Evolutionary conservation across 2,888 invertebrate species (phyloP).

Genomic region (Leucophora obtusa): DNA sequence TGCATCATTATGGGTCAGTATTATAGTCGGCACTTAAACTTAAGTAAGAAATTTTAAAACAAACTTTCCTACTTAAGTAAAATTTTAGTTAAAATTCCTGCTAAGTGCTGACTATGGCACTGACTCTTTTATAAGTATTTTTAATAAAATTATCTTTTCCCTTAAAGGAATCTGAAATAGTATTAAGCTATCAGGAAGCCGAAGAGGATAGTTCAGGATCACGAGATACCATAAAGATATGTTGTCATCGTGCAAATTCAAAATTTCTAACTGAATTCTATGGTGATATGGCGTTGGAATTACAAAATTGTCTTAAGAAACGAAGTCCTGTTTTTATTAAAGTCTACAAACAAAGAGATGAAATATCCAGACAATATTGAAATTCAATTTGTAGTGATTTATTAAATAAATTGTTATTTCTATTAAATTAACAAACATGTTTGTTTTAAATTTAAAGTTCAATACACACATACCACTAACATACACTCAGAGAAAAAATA

Average conservation of each 20-base stretch:
- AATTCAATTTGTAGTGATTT: constrained; percentile 28
- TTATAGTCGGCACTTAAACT: too few relatives aligned
- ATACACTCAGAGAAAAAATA: too few relatives aligned
- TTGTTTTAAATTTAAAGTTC: constrained; percentile 1
- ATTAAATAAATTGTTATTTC: constrained; percentile 45
- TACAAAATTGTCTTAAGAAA: constrained; percentile 66
- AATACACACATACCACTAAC: background rate
- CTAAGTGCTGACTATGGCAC: too few relatives aligned
- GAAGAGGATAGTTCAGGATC: constrained; percentile 16
- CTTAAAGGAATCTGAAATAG: constrained; percentile 64
- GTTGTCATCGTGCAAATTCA: constrained; percentile 66
- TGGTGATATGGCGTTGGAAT: constrained; percentile 64
- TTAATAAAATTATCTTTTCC: too few relatives aligned
- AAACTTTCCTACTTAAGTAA: too few relatives aligned
- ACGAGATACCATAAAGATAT: constrained; percentile 43
- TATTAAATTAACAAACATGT: constrained; percentile 35
- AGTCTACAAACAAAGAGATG: constrained; percentile 40
- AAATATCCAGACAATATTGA: constrained; percentile 43
- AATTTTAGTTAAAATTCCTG: too few relatives aligned
- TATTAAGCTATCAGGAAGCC: constrained; percentile 65
- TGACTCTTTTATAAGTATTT: too few relatives aligned
- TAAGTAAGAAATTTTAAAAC: too few relatives aligned
- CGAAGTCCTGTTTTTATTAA: constrained; percentile 5
- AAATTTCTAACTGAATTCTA: constrained; percentile 46
- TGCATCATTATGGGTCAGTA: too few relatives aligned